phyloP scores from a whole-genome alignment of 2,797 vertebrate species.

The Apodemus agrarius region DNA sequence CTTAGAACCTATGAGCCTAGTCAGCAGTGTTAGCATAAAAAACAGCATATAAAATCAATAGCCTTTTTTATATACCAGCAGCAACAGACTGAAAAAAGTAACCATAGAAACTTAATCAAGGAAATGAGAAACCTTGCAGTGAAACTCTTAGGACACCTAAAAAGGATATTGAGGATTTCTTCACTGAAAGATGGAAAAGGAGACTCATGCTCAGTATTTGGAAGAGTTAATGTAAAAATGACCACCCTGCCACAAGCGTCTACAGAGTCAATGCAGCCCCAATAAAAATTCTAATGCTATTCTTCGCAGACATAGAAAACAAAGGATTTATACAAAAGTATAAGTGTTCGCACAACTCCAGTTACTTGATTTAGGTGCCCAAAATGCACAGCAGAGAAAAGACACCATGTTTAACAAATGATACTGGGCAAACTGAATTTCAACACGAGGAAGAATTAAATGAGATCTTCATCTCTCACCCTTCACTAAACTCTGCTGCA shows the following conservation, averaged over 20 bases:
- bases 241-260: background rate
- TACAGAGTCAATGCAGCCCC: background rate
- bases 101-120: background rate
- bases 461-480: background rate
- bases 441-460: background rate
- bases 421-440: background rate
- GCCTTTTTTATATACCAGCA: background rate
- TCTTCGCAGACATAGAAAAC: background rate
- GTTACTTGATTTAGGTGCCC: background rate
- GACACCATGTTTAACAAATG: background rate
- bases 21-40: background rate
- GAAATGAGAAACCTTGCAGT: background rate
- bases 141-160: background rate
- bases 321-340: background rate
- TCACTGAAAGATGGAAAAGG: background rate
- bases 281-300: background rate
- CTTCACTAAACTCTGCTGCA: background rate
- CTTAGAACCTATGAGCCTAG: background rate
- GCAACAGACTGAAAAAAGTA: background rate
- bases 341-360: background rate
- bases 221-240: background rate
- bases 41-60: background rate
- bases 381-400: background rate
- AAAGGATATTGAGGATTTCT: background rate
- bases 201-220: background rate